A percentile compares a stretch with the other conserved stretches of the same genome.
phyloP scores from a whole-genome alignment of 2,113 vertebrate species.

The Puntigrus tetrazona region DNA sequence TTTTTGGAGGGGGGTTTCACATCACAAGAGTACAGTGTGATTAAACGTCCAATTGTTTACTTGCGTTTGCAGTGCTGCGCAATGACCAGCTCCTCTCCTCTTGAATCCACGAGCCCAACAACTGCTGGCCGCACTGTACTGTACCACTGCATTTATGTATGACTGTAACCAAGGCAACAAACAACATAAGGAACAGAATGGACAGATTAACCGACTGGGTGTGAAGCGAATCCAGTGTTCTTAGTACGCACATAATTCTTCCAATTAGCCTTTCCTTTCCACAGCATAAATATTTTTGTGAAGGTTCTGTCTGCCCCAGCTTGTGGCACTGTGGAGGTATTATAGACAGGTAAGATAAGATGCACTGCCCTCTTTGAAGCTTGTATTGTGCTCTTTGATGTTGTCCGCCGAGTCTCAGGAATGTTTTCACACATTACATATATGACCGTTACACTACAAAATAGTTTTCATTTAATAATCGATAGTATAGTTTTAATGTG shows the following conservation, averaged over 20 bases:
- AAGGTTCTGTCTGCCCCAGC: constrained; percentile 10
- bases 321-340: constrained; percentile 4
- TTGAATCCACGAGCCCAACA: constrained; percentile 29
- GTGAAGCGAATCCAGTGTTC: constrained; percentile 57
- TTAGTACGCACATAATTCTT: constrained; percentile 30
- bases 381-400: constrained; percentile 23
- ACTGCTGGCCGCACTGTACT: constrained; percentile 58
- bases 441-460: not conserved
- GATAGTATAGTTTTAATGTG: not conserved
- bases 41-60: constrained; percentile 37
- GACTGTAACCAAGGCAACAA: constrained; percentile 81
- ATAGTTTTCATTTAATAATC: too few relatives aligned
- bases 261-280: constrained; percentile 25
- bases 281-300: not conserved
- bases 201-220: constrained; percentile 71
- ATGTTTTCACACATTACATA: not conserved
- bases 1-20: too few relatives aligned
- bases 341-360: constrained; percentile 38
- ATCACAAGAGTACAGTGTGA: not conserved
- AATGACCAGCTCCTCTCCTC: not conserved
- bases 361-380: not conserved
- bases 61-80: not conserved
- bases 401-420: not conserved
- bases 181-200: constrained; percentile 71
- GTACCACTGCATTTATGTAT: constrained; percentile 70